Evolutionary conservation across 2,888 invertebrate species (phyloP).

Genomic region (Schrankia costaestrigalis): DNA sequence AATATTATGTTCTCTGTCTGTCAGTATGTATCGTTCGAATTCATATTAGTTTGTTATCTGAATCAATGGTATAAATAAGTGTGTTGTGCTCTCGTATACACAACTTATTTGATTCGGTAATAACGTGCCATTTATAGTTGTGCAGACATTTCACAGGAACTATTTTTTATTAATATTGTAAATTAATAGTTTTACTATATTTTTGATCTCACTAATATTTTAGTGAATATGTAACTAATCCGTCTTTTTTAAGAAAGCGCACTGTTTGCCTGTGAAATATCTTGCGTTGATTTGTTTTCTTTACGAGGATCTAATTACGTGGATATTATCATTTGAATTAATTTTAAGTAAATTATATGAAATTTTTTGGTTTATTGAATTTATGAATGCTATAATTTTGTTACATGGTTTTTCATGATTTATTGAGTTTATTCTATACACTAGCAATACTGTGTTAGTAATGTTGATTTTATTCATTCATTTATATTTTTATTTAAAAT

Average conservation of each 20-base stretch:
- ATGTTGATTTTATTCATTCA: too few species aligned
- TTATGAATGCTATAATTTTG: too few species aligned
- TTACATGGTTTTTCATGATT: too few species aligned
- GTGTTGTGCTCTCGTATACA: conserved; percentile 15
- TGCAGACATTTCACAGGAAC: conserved; percentile 11
- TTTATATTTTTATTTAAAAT: too few species aligned
- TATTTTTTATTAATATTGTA: conserved; percentile 14
- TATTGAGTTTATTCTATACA: too few species aligned
- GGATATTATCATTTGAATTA: conserved; percentile 13
- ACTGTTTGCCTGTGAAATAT: conserved; percentile 10
- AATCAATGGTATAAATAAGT: conserved; percentile 16
- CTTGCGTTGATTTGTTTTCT: conserved; percentile 7
- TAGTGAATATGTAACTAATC: conserved; percentile 18
- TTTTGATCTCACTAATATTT: conserved; percentile 27
- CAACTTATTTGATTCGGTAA: conserved; percentile 15
- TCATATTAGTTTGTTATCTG: conserved; percentile 14
- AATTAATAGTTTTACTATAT: conserved; percentile 16
- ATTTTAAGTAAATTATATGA: conserved; percentile 8
- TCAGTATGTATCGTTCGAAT: conserved; percentile 22
- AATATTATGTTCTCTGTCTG: conserved; percentile 9
- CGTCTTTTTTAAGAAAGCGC: conserved; percentile 8
- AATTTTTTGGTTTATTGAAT: too few species aligned
- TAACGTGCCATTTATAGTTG: conserved; percentile 24
- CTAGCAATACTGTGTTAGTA: too few species aligned
- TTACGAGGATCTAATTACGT: conserved; percentile 6